Evolutionary conservation across 2,113 vertebrate genomes (phyloP), one percentile per base, ranked within the genome.

Genomic region (Tenebrosternarchus preto): DNA sequence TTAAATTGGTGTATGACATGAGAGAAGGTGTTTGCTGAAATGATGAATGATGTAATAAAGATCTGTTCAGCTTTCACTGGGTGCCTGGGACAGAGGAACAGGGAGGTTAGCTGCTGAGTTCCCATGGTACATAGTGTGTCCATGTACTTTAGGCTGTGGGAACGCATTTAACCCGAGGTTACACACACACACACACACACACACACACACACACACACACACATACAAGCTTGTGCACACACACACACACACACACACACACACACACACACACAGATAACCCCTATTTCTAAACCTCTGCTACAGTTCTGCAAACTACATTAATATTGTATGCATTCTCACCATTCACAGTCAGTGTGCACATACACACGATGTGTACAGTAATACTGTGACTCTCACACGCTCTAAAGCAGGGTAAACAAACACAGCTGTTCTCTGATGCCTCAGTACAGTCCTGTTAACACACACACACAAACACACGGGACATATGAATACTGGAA

Each of bases 381-480:
- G 4, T 75, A 39, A 73, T 53, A 71, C 77, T 71, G 5, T 46
- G 55, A 61, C 27, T 84, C 76, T 82, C 75, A 76, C 83, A 74
- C 33, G 43, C 78, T 77, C 55, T 81, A 5, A 55, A 78, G 70
- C 31, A 82, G 80, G 29, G 66, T 25, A 81, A 85, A 85, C 80
- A 85, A 85, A 82, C 83, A 85, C 83, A 85, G 76, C 83, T 84
- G 83, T 75, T 82, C 80, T 72, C 55, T 73, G 60, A 80, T 50
- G 43, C 81, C 22, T 53, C 60, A 6, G 55, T 78, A 67, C 67
- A 83, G 64, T 66, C 33, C 25, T 66, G 77, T 46, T 61, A 68
- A 55, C 25, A n/a, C 39, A 57, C 77, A 69, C 69, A 69, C 72
- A 46, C 57, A 33, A 15, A 66, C 25, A 22, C 17, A 68, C 64